Percentiles rank a stretch among this genome's conserved stretches.
Conservation (phyloP, 2,113 vertebrate species). For the rat (Rattus norvegicus) region GRCr8 NC_086019.1:237140001-237140500, state of each 20-base stretch:
- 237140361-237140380: not conserved
- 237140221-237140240: not conserved
- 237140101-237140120: not conserved
- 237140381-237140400: not conserved
- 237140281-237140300: not conserved
- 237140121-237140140: not conserved
- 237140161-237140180: not conserved
- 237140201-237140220: not conserved
- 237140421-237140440: not conserved
- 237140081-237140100: not conserved
- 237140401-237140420: not conserved
- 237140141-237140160: not conserved
- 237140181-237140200: not conserved
- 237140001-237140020: conserved; percentile 13
- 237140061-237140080: not conserved
- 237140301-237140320: not conserved
- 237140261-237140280: not conserved
- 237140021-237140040: conserved; percentile 19
- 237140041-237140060: not conserved
- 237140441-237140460: not conserved
- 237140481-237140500: not conserved
- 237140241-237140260: not conserved
- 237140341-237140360: not conserved
- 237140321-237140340: no score
- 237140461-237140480: not conserved